Base-by-base conservation (phyloP, 2,797 vertebrate genomes). In the Dendrocincla tyrannina region DNA sequence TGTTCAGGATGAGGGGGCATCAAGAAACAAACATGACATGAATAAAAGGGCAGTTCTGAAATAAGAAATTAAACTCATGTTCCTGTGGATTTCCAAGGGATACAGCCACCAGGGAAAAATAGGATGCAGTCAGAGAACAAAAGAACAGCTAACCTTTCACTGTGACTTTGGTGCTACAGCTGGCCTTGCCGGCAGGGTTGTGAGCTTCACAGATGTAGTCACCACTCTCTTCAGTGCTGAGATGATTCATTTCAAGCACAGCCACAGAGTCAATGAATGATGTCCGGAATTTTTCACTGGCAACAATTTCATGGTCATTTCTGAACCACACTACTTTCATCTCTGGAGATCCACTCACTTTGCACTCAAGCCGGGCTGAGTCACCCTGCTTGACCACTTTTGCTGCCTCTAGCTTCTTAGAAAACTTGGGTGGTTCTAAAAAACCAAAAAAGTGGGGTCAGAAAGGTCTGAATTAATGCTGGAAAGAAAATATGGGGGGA, bases 171-270 rank as follows among this genome's bases (percentile, higher is more conserved):
- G 98, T 98, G 97, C 99, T 99, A 97, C 99, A 99, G 98, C 99
- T 99, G 94, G 98, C 98, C 89, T 98, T 99, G 96, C 99, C 99
- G 80, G 99, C 99, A 69, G 99, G 99, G 96, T 99, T 99, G 72
- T 98, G 98, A 97, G 98, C 99, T 98, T 99, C 99, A 96, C 99
- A 99, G 89, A 99, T 99, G 95, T 99, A 99, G 97, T 99, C 99
- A 79, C 99, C 99, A 4, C 98, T 98, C 81, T 99, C 99, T 44
- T 99, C 98, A 90, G 97, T 98, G 91, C 96, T 97, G 64, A 98
- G 97, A 66, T 97, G 97, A 72, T 98, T 98, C 97, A 99, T 98
- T 97, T 99, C 98, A 93, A 99, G 97, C 92, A 99, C 98, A 0
- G 99, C 99, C 85, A 99, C 94, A 6, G 98, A 99, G 92, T 99